Percentiles rank a stretch among this genome's conserved stretches.
Conservation (phyloP, 2,888 invertebrate genomes). For the Microctonus brassicae region DNA sequence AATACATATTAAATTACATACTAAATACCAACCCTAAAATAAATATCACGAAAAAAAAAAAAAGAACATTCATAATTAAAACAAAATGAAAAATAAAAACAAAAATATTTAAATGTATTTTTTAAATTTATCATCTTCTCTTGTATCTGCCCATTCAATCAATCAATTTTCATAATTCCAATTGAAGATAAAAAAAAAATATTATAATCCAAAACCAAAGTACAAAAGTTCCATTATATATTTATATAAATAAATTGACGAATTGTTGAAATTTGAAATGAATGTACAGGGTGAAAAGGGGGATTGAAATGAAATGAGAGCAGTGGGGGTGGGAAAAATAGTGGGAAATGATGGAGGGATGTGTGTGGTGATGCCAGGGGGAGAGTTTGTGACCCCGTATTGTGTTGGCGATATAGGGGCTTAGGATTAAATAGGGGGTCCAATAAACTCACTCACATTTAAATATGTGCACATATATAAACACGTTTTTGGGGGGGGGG, state of each 20-base stretch:
- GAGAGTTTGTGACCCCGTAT: conserved; percentile 57
- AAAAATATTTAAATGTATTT: too few relatives aligned
- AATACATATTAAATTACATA: conserved; percentile 3
- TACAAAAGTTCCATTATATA: background rate
- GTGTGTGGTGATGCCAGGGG: conserved; percentile 25
- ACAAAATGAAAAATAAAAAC: conserved; percentile 34
- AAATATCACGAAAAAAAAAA: conserved; percentile 8
- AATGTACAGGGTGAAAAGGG: background rate
- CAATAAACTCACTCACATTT: conserved; percentile 40
- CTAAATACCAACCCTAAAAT: background rate
- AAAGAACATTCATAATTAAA: too few relatives aligned
- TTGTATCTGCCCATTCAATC: too few relatives aligned
- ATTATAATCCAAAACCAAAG: background rate
- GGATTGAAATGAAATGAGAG: conserved; percentile 30
- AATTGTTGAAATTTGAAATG: background rate
- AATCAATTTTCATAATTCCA: background rate
- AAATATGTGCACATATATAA: background rate
- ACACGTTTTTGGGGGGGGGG: background rate
- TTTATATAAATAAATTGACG: conserved; percentile 1
- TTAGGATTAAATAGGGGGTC: conserved; percentile 56
- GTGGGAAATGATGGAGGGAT: conserved; percentile 32
- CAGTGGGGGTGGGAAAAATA: conserved; percentile 52
- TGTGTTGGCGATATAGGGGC: conserved; percentile 58
- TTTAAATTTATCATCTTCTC: too few relatives aligned
- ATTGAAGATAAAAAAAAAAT: background rate